Base-by-base conservation (phyloP, 2,113 vertebrate species). In the Ascaphus truei region DNA sequence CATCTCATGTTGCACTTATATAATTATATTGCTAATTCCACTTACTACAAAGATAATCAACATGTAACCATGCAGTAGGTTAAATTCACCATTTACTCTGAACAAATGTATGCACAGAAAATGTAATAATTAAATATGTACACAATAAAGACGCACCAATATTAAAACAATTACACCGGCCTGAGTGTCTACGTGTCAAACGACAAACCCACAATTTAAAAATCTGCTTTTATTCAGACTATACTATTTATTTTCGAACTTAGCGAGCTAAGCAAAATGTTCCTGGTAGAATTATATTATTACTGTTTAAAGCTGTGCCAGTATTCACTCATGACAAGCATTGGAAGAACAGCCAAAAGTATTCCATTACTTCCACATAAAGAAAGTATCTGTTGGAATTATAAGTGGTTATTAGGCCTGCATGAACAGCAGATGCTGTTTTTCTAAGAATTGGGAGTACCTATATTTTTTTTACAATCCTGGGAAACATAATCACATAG, bases 321-420 rank as follows among this genome's bases (percentile, higher is more conserved):
- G 30, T 20, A 29, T 4, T 55, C 51, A 36, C 20, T 34, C 15
- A 26, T n/a, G 26, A 47, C 37, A 45, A 33, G 26, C n/a, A n/a
- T n/a, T n/a, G 10, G 47, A 57, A 30, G 50, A 30, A 22, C 36
- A 33, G 63, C 63, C 63, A 56, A 45, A 36, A 67, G 18, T 41
- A 31, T 67, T 51, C 3, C 34, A 37, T 65, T 55, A 41, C 62
- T 20, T 25, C 15, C 4, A 13, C 48, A 26, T 8, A 34, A 15
- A 36, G n/a, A 53, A 36, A 78, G 52, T 6, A 68, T 58, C 57
- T 72, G 27, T 69, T 47, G 36, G 4, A 71, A 26, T 37, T 68
- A 50, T 13, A 31, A 68, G 4, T 6, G 5, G 13, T 34, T n/a
- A 18, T 29, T 10, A 30, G 22, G 26, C 6, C 33, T 59, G 41